Evolutionary conservation across 2,113 vertebrate species (phyloP).

Genomic region (Cebidichthys violaceus): DNA sequence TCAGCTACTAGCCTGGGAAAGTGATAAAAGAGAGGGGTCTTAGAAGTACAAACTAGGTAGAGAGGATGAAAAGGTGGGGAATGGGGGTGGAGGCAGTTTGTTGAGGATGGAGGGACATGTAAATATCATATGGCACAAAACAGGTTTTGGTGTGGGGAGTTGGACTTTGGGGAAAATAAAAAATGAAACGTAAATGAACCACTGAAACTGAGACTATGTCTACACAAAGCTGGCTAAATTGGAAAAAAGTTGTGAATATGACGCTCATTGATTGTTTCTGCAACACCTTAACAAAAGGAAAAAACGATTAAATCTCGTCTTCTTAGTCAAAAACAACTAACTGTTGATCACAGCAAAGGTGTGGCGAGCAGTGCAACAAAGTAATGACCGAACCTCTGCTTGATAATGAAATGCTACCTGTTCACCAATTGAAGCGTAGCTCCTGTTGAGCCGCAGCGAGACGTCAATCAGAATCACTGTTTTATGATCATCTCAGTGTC

Average conservation of each 20-base stretch:
- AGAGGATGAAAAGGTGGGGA: constrained; percentile 28
- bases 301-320: background rate
- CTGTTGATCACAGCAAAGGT: background rate
- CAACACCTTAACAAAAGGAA: background rate
- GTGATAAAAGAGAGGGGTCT: constrained; percentile 36
- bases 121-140: background rate
- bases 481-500: background rate
- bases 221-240: background rate
- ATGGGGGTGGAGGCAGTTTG: constrained; percentile 1
- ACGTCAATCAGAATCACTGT: background rate
- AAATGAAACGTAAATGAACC: background rate
- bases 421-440: background rate
- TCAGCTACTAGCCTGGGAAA: constrained; percentile 33
- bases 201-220: background rate
- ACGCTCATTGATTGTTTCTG: background rate
- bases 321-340: background rate
- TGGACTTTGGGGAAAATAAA: background rate
- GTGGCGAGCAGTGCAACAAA: background rate
- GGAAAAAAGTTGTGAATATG: background rate
- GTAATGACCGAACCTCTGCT: too few species aligned
- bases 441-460: background rate
- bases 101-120: background rate
- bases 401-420: background rate
- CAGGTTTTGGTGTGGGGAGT: background rate
- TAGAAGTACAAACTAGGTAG: constrained; percentile 19